Conservation (phyloP, 2,113 vertebrate species). For the Spilogale gracilis region DNA sequence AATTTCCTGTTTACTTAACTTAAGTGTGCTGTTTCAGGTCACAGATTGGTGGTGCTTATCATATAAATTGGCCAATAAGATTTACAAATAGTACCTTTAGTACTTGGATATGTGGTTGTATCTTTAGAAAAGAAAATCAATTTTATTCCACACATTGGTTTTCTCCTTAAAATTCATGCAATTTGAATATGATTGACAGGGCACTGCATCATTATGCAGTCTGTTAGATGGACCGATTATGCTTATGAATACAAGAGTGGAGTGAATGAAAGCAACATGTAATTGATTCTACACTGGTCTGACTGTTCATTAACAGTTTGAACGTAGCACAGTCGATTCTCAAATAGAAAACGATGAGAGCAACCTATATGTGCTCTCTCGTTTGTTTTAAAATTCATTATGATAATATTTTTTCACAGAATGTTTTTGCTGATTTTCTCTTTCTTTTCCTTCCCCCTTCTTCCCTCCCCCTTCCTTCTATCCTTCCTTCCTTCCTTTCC, state of each 20-base stretch:
- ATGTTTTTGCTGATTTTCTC: constrained; percentile 56
- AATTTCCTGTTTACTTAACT: constrained; percentile 74
- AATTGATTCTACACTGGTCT: constrained; percentile 92
- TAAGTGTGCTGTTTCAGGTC: constrained; percentile 76
- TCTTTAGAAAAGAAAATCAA: constrained; percentile 87
- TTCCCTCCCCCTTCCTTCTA: too few species aligned
- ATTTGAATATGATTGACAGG: constrained; percentile 89
- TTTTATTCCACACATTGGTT: constrained; percentile 80
- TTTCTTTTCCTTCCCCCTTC: too few species aligned
- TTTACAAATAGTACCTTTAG: constrained; percentile 78
- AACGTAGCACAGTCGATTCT: constrained; percentile 71
- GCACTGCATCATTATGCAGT: constrained; percentile 88
- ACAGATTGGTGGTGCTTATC: constrained; percentile 62
- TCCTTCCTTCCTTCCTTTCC: too few species aligned
- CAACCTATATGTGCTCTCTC: constrained; percentile 69
- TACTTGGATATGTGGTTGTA: constrained; percentile 86
- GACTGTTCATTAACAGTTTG: constrained; percentile 90
- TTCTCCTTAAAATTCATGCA: constrained; percentile 86
- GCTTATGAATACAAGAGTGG: constrained; percentile 90
- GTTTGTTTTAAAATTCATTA: constrained; percentile 79
- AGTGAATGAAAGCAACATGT: constrained; percentile 88
- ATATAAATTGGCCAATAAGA: constrained; percentile 77
- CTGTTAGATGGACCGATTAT: constrained; percentile 86
- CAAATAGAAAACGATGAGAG: constrained; percentile 49
- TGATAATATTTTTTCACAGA: constrained; percentile 70